Percentiles rank a stretch among this genome's conserved stretches.
Evolutionary conservation across 2,888 invertebrate genomes (phyloP).

Genomic region (Lapara coniferarum): DNA sequence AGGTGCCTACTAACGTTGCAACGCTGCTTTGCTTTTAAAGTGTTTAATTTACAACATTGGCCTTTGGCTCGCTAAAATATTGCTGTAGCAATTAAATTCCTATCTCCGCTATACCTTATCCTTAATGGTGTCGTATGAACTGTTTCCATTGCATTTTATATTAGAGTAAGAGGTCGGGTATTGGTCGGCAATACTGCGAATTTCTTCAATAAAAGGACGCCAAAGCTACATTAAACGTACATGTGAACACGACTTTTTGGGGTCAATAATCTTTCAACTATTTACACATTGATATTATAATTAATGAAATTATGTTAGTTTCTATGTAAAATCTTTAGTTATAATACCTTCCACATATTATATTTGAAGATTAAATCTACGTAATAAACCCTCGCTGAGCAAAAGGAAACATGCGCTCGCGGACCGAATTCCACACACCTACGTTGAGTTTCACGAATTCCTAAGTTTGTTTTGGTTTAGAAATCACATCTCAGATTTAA

Average conservation of each 20-base stretch:
- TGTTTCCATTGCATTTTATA: conserved; percentile 7
- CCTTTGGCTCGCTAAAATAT: conserved; percentile 46
- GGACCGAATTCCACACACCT: conserved; percentile 21
- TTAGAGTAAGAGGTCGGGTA: background rate
- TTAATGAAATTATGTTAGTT: conserved; percentile 16
- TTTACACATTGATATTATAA: conserved; percentile 5
- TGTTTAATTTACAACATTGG: conserved; percentile 63
- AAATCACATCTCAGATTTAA: background rate
- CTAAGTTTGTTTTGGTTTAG: background rate
- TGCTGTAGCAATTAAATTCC: conserved; percentile 38
- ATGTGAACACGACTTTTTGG: conserved; percentile 1
- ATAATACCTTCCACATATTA: conserved; percentile 4
- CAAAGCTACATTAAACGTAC: background rate
- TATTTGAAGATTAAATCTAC: conserved; percentile 20
- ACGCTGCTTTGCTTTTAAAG: conserved; percentile 68
- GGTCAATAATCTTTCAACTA: conserved; percentile 5
- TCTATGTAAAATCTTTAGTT: conserved; percentile 5
- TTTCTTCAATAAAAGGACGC: background rate
- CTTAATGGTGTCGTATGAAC: conserved; percentile 29
- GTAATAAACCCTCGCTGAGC: conserved; percentile 21
- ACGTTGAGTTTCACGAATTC: conserved; percentile 17
- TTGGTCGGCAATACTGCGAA: too few relatives aligned
- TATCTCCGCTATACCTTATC: conserved; percentile 36
- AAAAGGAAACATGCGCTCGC: conserved; percentile 20
- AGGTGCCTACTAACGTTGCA: conserved; percentile 74